Base-by-base conservation (phyloP, 2,888 invertebrate species). In the Dryadula phaetusa region DNA sequence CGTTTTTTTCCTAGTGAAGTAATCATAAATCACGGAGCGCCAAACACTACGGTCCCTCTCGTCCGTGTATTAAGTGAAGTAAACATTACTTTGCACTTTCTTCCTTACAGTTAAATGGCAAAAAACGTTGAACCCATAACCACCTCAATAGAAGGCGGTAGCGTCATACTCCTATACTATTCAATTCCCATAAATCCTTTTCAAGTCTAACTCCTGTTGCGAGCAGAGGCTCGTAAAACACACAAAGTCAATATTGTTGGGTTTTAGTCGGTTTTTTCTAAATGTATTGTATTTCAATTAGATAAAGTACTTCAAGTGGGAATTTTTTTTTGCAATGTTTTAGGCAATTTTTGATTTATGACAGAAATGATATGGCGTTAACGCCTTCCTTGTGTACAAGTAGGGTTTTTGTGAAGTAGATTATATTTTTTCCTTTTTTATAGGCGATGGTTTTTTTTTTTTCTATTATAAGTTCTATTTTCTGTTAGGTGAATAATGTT, bases 281-380 rank as follows among this genome's bases (percentile, higher is more conserved):
- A 72, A 76, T 64, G 64, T 74, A 75, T n/a, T n/a, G n/a, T 77
- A 77, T 75, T 81, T 81, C 77, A 78, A 76, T 76, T 75, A 78
- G 73, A 72, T 73, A 16, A 4, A 18, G 44, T n/a, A 3, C 10
- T 22, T 40, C 16, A 8, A 40, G n/a, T 16, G 5, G 10, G 6
- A 25, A n/a, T n/a, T n/a, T 22, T 20, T 56, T 40, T 40, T 56
- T 56, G 40, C 16, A n/a, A n/a, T 22, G 5, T 40, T 54, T 54
- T 54, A 54, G 20, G 34, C 37, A 3, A 2, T 22, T 16, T 3
- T 25, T 56, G 56, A 40, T 56, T 40, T 56, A 40, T 56, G 25
- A 10, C 22, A 2, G 25, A 22, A n/a, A 56, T 56, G 56, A 40
- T 56, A 7, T 56, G 25, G 40, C 16, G 56, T 56, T 56, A 25